Percentiles rank a stretch among this genome's conserved stretches.
These are phyloP conservation scores for Falco punctatus DNA, from an alignment of 2,113 vertebrate genomes.

Conservation along the genomic window DNA sequence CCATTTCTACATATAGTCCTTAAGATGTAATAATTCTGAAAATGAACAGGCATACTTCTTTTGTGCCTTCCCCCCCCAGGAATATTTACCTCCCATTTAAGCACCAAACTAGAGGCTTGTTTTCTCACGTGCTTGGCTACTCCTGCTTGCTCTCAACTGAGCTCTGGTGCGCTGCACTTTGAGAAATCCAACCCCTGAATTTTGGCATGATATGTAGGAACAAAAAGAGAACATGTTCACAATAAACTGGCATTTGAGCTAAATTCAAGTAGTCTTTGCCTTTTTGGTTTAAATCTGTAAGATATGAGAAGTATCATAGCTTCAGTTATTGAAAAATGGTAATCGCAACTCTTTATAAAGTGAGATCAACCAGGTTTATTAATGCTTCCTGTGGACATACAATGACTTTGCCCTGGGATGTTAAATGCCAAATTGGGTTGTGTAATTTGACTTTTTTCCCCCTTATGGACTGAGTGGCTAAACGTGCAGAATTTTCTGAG, in stretches of 20 bases:
- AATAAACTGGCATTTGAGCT: not conserved
- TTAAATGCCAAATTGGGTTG: not conserved
- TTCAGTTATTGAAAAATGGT: conserved; percentile 18
- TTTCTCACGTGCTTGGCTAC: not conserved
- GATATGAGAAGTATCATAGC: not conserved
- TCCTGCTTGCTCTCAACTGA: not conserved
- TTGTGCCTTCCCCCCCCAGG: not conserved
- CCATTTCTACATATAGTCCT: not conserved
- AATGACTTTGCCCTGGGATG: not conserved
- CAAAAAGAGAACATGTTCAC: not conserved
- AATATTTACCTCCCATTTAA: not conserved
- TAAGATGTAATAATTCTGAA: not conserved
- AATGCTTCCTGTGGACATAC: not conserved
- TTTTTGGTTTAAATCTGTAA: not conserved
- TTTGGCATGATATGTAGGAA: not conserved
- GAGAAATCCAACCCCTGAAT: not conserved
- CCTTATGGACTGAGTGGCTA: not conserved
- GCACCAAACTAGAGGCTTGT: not conserved
- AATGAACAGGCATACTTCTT: not conserved
- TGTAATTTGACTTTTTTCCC: not conserved
- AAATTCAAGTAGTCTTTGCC: not conserved
- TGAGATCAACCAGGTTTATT: not conserved
- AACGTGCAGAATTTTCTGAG: not conserved
- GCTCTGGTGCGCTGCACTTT: not conserved
- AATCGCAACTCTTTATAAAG: not conserved